Conservation (phyloP, 2,888 invertebrate species). For the Perdita meconis region DNA sequence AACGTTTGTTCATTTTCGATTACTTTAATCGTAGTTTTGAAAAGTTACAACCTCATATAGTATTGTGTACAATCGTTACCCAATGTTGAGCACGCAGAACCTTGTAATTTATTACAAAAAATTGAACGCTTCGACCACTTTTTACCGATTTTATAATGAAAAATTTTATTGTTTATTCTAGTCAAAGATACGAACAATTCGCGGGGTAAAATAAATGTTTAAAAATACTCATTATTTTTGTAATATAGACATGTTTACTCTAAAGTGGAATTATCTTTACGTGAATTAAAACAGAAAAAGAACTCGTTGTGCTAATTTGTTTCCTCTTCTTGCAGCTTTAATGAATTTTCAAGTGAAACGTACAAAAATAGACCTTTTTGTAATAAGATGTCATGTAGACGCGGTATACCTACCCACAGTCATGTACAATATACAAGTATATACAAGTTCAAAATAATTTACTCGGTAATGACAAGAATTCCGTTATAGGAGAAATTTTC, state of each 20-base stretch:
- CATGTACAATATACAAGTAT: slow-evolving; percentile 22
- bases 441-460: slow-evolving; percentile 54
- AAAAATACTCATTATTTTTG: slow-evolving; percentile 30
- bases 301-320: slow-evolving; percentile 22
- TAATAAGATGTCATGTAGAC: slow-evolving; percentile 21
- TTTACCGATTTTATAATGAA: slow-evolving; percentile 35
- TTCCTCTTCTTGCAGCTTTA: slow-evolving; percentile 4
- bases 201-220: slow-evolving; percentile 22
- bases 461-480: slow-evolving; percentile 50
- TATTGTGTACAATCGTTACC: slow-evolving; percentile 32
- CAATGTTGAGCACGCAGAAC: slow-evolving; percentile 16
- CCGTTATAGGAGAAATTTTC: slow-evolving; percentile 35
- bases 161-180: slow-evolving; percentile 61
- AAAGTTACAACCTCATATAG: slow-evolving; percentile 25
- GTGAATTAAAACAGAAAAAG: slow-evolving; percentile 25
- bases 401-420: slow-evolving; percentile 4
- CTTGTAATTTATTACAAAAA: slow-evolving; percentile 25
- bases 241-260: slow-evolving; percentile 30
- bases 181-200: slow-evolving; percentile 66
- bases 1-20: slow-evolving; percentile 2
- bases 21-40: slow-evolving; percentile 16
- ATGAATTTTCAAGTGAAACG: neutral
- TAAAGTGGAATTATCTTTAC: slow-evolving; percentile 26
- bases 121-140: slow-evolving; percentile 23
- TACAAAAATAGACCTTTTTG: slow-evolving; percentile 21